Evolutionary conservation across 2,113 vertebrate genomes (phyloP), one percentile per base, ranked within the genome.

Genomic region (Odocoileus hemionus): DNA sequence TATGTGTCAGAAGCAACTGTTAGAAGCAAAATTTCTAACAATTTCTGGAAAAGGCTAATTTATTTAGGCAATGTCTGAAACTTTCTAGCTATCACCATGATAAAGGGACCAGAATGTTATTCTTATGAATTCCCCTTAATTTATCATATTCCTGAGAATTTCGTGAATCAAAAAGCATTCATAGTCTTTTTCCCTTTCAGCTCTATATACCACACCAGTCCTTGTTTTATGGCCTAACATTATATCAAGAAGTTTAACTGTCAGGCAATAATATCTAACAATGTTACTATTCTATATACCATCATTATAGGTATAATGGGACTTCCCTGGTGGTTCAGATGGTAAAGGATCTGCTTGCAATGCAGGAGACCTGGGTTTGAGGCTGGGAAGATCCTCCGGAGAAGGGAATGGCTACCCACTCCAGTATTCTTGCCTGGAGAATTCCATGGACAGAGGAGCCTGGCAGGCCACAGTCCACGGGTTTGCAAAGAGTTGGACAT

Each of bases 21-120:
- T 70, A 58, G 70, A 89, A 96, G 70, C 17, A 94, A 93, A 92
- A 76, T 90, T 84, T 70, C 86, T 60, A 91, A 86, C 28, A 83
- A 79, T 93, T 95, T 95, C 14, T 93, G 55, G 67, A 90, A 97
- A 93, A 93, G 26, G 57, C 57, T 83, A 52, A 88, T 97, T 96
- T 76, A 93, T 90, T 84, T 89, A 89, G 39, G 36, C 39, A 94
- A 15, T n/a, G 0, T 43, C 58, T 94, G 6, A 47, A 85, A 30
- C 76, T 80, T 61, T 82, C 57, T 90, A 82, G 70, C 67, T 93
- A 19, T 94, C 6, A 30, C 60, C 45, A 76, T 4, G 61, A 43
- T 78, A 82, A 92, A 97, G 30, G 19, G 15, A 93, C 1, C 14
- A 60, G 83, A 57, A 80, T 82, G 0, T 47, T 86, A 96, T 97